Conservation (phyloP, 2,797 vertebrate genomes). For the Ispidina lecontei region DNA sequence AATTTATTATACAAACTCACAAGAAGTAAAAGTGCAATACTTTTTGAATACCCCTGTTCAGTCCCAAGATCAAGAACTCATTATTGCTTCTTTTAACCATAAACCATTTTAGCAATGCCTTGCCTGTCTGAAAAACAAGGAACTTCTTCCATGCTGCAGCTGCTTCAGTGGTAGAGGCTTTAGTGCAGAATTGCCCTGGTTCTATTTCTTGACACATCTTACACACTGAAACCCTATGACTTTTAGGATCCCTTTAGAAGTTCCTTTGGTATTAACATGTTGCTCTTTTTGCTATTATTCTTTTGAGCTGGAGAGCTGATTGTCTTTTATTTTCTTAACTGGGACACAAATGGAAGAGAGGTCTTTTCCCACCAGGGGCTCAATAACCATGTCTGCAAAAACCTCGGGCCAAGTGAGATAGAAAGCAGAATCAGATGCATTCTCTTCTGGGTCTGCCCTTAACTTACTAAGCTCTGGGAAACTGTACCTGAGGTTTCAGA, state of each 20-base stretch:
- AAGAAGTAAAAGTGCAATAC: background rate
- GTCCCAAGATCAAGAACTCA: background rate
- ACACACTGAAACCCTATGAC: background rate
- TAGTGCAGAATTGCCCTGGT: background rate
- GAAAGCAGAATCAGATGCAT: background rate
- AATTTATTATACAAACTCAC: background rate
- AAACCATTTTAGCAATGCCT: background rate
- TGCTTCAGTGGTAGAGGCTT: background rate
- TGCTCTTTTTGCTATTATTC: background rate
- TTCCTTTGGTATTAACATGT: background rate
- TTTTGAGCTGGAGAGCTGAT: background rate
- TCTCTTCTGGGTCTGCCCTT: background rate
- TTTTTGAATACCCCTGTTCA: background rate
- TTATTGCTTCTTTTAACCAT: background rate
- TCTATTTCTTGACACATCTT: background rate
- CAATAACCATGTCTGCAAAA: background rate
- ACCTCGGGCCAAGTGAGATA: fast-evolving
- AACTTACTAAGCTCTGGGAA: background rate
- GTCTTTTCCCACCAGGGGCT: background rate
- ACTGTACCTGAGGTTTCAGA: background rate
- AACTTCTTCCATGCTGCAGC: background rate
- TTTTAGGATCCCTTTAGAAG: background rate
- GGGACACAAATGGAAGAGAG: background rate
- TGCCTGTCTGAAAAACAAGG: background rate
- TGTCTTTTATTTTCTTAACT: background rate